Base-by-base conservation (phyloP, 2,113 vertebrate genomes). In the Paracanthobrama guichenoti region DNA sequence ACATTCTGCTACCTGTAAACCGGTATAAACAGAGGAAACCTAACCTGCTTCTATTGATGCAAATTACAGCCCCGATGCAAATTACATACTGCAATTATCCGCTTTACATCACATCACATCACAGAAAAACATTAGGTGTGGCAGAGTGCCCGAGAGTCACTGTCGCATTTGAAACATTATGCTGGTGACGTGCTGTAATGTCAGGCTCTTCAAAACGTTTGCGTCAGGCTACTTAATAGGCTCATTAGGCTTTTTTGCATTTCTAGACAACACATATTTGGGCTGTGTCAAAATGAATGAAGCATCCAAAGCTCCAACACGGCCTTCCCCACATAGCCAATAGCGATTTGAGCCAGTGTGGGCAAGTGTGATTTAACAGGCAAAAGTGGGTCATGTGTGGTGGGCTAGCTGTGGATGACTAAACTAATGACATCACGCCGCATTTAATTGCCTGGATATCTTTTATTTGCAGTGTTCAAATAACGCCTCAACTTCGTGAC, bases 361-460 rank as follows among this genome's bases (percentile, higher is more conserved):
- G 80, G 80, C 14, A 12, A 53, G 66, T 55, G 79, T 2, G 31
- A 82, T 71, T 71, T 71, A 82, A 71, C 31, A 4, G 64, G 46
- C 31, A 71, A 13, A 82, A 57, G 50, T 82, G 80, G 80, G 80
- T 71, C 31, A 16, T 67, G 48, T 53, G 46, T 81, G 67, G 80
- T 71, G 31, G 66, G 80, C 80, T 71, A 71, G 48, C 66, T 71
- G 66, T 72, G 66, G 80, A 82, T 82, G 80, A 71, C 80, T 82
- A 71, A 82, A 20, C 66, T 71, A 55, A 57, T 71, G 35, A 26
- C 80, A 82, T 82, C 48, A 82, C 26, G 1, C 31, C 42, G 48
- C 46, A 82, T 82, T 82, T 55, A 82, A 71, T 82, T 72, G 50
- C 80, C 42, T 82, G 46, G 60, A 64, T 82, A 72, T 82, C 20